Evolutionary conservation across 2,797 vertebrate species (phyloP), one percentile per base, ranked within the genome.

Genomic region (Labeo calbasu): DNA sequence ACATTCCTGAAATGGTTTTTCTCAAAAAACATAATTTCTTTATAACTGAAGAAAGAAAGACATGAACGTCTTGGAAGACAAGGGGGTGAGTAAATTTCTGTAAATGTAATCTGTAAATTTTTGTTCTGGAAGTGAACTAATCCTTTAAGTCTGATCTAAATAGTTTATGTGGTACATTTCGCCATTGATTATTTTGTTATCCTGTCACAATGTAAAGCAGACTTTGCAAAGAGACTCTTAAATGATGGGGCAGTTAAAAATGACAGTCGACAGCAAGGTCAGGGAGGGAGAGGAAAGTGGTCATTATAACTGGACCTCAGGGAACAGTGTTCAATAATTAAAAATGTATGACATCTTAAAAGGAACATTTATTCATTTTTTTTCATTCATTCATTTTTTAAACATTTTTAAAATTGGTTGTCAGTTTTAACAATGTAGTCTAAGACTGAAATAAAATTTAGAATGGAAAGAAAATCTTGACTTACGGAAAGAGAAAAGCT

Each of bases 261-360:
- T 69, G 1, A 46, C 12, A 9, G 50, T 55, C 1, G 32, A 70
- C 21, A 70, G 63, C 21, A 65, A 63, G 43, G 17, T 63, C 76
- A 78, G 76, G 25, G 59, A 63, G 23, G 63, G 59, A 11, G 19
- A 48, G 11, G 43, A 78, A 65, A 63, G 25, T 48, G 2, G 2
- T 28, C 23, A 78, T 63, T 28, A 78, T 78, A 48, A 78, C 57
- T 32, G 17, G 43, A 78, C 43, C 57, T 48, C 76, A 21, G 76
- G 57, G 57, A 32, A 21, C 6, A 63, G 43, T 15, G 1, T 19
- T 28, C 11, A 25, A 5, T 65, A 65, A 78, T 48, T 50, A 76
- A 76, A 76, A 48, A 63, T 21, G 2, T 48, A 65, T 50, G 57
- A 48, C 59, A 12, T 10, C 10, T 63, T 48, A 19, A 77, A 63